Percentiles rank a stretch among this genome's conserved stretches.
Conservation (phyloP, 2,888 invertebrate genomes). For the Rhingia campestris region DNA sequence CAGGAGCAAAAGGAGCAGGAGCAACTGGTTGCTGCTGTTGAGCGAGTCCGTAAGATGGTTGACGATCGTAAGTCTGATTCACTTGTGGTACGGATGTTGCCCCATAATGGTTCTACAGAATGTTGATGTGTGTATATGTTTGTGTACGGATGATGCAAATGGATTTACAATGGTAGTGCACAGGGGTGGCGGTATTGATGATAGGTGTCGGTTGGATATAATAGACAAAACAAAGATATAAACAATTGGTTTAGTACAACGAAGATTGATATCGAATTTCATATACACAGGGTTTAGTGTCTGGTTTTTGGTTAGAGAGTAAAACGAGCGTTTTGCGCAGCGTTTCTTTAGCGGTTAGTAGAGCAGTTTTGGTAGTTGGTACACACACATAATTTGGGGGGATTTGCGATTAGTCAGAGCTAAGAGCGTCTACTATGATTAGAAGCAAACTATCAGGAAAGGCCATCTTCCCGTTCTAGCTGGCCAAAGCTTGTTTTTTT, state of each 20-base stretch:
- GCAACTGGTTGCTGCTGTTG: constrained; percentile 75
- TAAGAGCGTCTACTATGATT: constrained; percentile 33
- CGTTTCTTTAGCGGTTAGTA: constrained; percentile 46
- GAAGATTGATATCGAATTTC: constrained; percentile 26
- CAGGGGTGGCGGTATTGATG: constrained; percentile 21
- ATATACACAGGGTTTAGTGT: constrained; percentile 53
- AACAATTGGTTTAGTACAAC: constrained; percentile 64
- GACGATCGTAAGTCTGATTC: constrained; percentile 74
- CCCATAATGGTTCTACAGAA: constrained; percentile 66
- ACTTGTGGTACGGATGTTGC: constrained; percentile 69
- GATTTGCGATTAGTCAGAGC: constrained; percentile 29
- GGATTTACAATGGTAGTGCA: constrained; percentile 24
- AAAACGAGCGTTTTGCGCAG: constrained; percentile 60
- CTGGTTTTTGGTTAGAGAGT: constrained; percentile 31
- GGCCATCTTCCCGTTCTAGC: constrained; percentile 35
- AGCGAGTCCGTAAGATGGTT: constrained; percentile 75
- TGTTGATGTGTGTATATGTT: constrained; percentile 10
- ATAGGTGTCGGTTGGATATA: constrained; percentile 40
- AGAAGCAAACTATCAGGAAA: constrained; percentile 49
- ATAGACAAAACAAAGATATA: constrained; percentile 70
- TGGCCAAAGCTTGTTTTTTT: constrained; percentile 52
- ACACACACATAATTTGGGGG: constrained; percentile 19
- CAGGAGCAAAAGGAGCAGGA: constrained; percentile 75
- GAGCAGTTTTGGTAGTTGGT: constrained; percentile 40
- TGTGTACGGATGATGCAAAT: constrained; percentile 24